These are phyloP conservation scores for Bedellia somnulentella DNA, from an alignment of 2,888 invertebrate species.

Conservation along the genomic window DNA sequence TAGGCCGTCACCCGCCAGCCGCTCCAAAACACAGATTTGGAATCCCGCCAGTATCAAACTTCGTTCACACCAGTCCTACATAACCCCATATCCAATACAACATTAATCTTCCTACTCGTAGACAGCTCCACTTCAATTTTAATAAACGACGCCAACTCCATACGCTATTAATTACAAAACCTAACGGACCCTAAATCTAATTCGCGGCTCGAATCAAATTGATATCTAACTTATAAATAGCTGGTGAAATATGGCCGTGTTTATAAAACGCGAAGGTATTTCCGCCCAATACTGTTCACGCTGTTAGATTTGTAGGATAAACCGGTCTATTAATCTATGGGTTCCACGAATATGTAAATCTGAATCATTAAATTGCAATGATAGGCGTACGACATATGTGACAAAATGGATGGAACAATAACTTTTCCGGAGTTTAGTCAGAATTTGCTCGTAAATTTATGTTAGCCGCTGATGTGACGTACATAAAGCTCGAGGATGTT, in stretches of 20 bases:
- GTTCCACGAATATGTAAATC: too few species aligned
- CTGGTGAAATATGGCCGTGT: too few species aligned
- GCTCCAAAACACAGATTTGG: too few species aligned
- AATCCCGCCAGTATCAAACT: slow-evolving; percentile 49
- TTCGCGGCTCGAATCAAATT: too few species aligned
- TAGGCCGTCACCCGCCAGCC: too few species aligned
- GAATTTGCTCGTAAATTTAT: slow-evolving; percentile 27
- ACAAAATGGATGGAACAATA: not conserved
- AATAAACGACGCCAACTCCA: slow-evolving; percentile 46
- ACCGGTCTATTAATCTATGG: too few species aligned
- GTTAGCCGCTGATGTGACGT: slow-evolving; percentile 31
- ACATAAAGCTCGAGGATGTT: slow-evolving; percentile 37
- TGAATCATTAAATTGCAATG: too few species aligned
- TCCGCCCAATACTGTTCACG: too few species aligned
- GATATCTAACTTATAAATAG: too few species aligned
- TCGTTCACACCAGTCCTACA: slow-evolving; percentile 55
- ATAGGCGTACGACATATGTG: too few species aligned
- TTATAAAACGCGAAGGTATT: too few species aligned
- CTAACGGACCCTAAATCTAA: not conserved
- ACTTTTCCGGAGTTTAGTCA: not conserved
- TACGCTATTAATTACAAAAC: slow-evolving; percentile 42
- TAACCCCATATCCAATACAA: slow-evolving; percentile 56
- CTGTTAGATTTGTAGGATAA: too few species aligned
- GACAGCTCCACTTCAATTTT: slow-evolving; percentile 55
- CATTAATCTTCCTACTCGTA: slow-evolving; percentile 57